These are phyloP conservation scores for Cheilosia soror DNA, from an alignment of 2,888 invertebrate species.

Conservation along the genomic window DNA sequence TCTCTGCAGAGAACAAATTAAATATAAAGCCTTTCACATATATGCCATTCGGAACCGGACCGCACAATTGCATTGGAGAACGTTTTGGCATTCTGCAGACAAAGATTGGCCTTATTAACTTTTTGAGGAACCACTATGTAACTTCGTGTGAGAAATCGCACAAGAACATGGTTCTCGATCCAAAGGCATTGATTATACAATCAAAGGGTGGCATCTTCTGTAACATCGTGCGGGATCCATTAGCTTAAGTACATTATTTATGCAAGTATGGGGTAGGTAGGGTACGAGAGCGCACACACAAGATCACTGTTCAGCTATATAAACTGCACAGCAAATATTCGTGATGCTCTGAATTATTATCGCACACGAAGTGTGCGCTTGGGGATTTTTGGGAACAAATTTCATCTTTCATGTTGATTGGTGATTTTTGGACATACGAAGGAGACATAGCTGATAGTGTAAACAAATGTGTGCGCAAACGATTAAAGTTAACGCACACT, in stretches of 20 bases:
- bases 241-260: conserved; percentile 13
- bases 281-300: not conserved
- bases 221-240: conserved; percentile 79
- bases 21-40: conserved; percentile 79
- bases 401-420: too few species aligned
- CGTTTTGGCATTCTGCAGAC: conserved; percentile 81
- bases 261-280: not conserved
- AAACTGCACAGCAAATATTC: too few species aligned
- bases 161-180: conserved; percentile 78
- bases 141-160: conserved; percentile 77
- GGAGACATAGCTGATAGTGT: too few species aligned
- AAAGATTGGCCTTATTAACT: conserved; percentile 81
- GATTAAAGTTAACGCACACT: too few species aligned
- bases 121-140: conserved; percentile 81
- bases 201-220: conserved; percentile 78
- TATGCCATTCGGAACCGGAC: conserved; percentile 81
- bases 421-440: too few species aligned
- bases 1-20: conserved; percentile 79
- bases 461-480: too few species aligned
- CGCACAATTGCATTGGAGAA: conserved; percentile 82
- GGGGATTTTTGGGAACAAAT: too few species aligned
- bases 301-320: not conserved
- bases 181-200: conserved; percentile 80
- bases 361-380: too few species aligned
- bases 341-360: too few species aligned